phyloP scores from a whole-genome alignment of 2,113 vertebrate species.

The Forbesichthys papilliferus region DNA sequence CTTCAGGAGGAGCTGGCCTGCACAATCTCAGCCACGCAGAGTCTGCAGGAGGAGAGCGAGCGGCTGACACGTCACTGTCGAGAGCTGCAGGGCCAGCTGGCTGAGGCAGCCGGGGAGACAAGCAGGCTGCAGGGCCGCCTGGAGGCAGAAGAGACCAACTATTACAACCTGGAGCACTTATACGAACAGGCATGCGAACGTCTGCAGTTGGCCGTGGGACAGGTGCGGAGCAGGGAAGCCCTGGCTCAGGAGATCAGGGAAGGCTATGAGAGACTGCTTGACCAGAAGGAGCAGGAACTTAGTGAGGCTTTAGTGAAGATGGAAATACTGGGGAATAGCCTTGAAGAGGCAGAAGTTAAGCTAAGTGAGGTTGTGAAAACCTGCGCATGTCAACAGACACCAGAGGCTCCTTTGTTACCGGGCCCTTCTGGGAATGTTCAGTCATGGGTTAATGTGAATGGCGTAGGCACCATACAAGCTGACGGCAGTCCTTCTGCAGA shows the following conservation, averaged over 20 bases:
- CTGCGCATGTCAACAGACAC: slow-evolving; percentile 43
- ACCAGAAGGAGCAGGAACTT: slow-evolving; percentile 85
- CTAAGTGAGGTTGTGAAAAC: slow-evolving; percentile 62
- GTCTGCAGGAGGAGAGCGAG: slow-evolving; percentile 82
- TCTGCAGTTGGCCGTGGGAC: slow-evolving; percentile 76
- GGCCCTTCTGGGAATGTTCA: slow-evolving; percentile 42
- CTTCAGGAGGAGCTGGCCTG: slow-evolving; percentile 63
- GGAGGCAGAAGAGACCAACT: slow-evolving; percentile 81
- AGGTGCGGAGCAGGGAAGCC: slow-evolving; percentile 79
- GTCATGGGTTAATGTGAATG: slow-evolving; percentile 62
- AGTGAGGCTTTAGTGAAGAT: slow-evolving; percentile 86
- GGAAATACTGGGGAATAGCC: slow-evolving; percentile 81
- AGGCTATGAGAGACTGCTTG: slow-evolving; percentile 78
- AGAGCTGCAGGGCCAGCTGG: slow-evolving; percentile 83
- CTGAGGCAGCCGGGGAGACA: slow-evolving; percentile 73
- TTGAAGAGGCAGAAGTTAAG: slow-evolving; percentile 84
- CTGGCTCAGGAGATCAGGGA: slow-evolving; percentile 81
- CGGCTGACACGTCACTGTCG: slow-evolving; percentile 76
- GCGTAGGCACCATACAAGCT: slow-evolving; percentile 68
- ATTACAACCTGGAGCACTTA: slow-evolving; percentile 81
- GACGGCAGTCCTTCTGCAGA: slow-evolving; percentile 69
- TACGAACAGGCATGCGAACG: slow-evolving; percentile 79
- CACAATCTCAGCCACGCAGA: slow-evolving; percentile 62
- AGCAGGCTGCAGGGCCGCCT: slow-evolving; percentile 79
- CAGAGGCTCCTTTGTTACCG: slow-evolving; percentile 9